Conservation (phyloP, 2,797 vertebrate species). For the Tinamus major region DNA sequence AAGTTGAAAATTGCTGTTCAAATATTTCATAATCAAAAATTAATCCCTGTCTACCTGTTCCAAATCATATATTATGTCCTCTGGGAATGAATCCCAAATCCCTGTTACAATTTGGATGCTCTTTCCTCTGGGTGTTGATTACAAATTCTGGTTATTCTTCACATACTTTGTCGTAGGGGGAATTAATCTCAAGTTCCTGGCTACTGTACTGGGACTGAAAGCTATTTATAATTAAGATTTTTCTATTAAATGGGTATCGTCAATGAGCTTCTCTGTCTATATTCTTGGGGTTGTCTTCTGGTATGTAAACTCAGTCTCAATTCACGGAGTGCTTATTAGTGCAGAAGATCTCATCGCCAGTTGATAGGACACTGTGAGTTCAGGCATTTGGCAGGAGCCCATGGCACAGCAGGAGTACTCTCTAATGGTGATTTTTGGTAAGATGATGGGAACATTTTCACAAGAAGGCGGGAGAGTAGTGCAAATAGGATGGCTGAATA, state of each 20-base stretch:
- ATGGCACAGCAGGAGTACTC: neutral
- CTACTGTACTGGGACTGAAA: conserved; percentile 71
- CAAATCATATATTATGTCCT: conserved; percentile 50
- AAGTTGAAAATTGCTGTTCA: conserved; percentile 64
- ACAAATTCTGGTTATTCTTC: conserved; percentile 73
- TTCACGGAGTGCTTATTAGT: neutral
- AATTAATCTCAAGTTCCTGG: conserved; percentile 69
- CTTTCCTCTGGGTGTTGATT: conserved; percentile 68
- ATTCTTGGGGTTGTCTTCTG: conserved; percentile 42
- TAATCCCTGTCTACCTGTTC: conserved; percentile 71
- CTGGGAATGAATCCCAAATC: conserved; percentile 72
- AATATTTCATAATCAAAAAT: conserved; percentile 71
- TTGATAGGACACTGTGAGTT: neutral
- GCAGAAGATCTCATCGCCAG: neutral
- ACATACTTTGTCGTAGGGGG: conserved; percentile 64
- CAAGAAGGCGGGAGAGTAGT: neutral
- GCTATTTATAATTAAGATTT: conserved; percentile 75
- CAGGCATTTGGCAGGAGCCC: accelerated
- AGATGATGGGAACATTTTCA: neutral
- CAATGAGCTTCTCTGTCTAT: neutral
- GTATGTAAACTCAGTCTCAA: neutral
- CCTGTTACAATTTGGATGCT: conserved; percentile 67
- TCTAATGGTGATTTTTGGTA: neutral
- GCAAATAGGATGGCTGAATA: neutral
- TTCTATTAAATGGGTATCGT: conserved; percentile 67